These are phyloP conservation scores for Pseudococcus jackbeardsleyi DNA, from an alignment of 2,888 invertebrate genomes.

Conservation along the genomic window DNA sequence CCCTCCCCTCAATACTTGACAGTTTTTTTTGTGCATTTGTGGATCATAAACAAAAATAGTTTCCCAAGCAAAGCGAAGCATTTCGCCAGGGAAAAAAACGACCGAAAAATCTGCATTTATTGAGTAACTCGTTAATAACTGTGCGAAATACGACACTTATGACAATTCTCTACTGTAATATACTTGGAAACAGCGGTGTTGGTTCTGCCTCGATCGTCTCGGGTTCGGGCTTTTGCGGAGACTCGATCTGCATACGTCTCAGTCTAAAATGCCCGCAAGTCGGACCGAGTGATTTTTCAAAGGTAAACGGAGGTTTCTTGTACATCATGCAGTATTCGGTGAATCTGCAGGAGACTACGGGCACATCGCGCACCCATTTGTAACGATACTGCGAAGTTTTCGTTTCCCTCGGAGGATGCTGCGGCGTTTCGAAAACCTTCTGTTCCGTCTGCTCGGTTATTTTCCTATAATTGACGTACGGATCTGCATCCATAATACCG, in stretches of 20 bases:
- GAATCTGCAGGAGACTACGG: slow-evolving; percentile 56
- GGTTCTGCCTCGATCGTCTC: background rate
- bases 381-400: slow-evolving; percentile 56
- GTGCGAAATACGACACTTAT: background rate
- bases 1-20: too few species aligned
- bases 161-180: slow-evolving; percentile 9
- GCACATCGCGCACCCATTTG: slow-evolving; percentile 60
- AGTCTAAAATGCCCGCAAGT: slow-evolving; percentile 34
- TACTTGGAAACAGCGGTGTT: background rate
- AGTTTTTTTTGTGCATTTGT: too few species aligned
- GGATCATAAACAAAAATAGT: too few species aligned
- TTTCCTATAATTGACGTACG: background rate
- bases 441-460: background rate
- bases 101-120: too few species aligned
- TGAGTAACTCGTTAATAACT: too few species aligned
- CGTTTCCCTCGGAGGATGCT: slow-evolving; percentile 21
- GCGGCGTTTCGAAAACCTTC: background rate
- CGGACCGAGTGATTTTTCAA: background rate
- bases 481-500: background rate
- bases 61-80: too few species aligned
- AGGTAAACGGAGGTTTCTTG: slow-evolving; percentile 57
- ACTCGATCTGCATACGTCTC: background rate
- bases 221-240: background rate
- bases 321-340: slow-evolving; percentile 58
- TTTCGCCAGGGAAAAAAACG: too few species aligned